These are phyloP conservation scores for Lumbricus terrestris DNA, from an alignment of 2,888 invertebrate genomes.

Conservation along the genomic window DNA sequence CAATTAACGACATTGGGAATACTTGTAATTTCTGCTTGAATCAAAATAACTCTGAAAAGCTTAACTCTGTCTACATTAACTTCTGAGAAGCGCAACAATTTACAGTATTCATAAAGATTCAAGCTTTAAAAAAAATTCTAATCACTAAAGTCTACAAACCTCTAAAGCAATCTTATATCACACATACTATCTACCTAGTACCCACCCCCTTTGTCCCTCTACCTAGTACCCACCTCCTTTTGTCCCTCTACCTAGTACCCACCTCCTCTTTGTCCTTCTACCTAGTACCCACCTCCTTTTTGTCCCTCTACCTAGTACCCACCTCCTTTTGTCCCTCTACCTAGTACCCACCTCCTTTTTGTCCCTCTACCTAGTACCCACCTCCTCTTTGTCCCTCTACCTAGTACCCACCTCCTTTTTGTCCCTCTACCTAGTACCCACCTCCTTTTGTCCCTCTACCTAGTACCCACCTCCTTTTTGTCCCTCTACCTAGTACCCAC, in stretches of 20 bases:
- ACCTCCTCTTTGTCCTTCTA: too few relatives aligned
- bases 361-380: slow-evolving; percentile 81
- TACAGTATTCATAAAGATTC: not conserved
- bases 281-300: slow-evolving; percentile 78
- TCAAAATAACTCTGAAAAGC: not conserved
- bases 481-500: too few relatives aligned
- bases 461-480: slow-evolving; percentile 84
- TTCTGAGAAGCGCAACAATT: not conserved
- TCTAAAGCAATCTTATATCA: not conserved
- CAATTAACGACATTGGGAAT: not conserved
- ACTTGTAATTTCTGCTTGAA: not conserved
- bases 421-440: too few relatives aligned
- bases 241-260: too few relatives aligned
- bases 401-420: too few relatives aligned
- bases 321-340: slow-evolving; percentile 91
- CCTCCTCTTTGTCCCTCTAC: slow-evolving; percentile 92
- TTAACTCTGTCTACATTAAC: not conserved
- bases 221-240: slow-evolving; percentile 78
- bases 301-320: slow-evolving; percentile 86
- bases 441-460: slow-evolving; percentile 92
- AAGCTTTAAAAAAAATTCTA: too few relatives aligned
- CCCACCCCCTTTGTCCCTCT: too few relatives aligned
- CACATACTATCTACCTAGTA: too few relatives aligned
- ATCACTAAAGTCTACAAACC: not conserved
- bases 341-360: slow-evolving; percentile 81